Evolutionary conservation across 2,797 vertebrate genomes (phyloP).

Genomic region (Sebastes taczanowskii): DNA sequence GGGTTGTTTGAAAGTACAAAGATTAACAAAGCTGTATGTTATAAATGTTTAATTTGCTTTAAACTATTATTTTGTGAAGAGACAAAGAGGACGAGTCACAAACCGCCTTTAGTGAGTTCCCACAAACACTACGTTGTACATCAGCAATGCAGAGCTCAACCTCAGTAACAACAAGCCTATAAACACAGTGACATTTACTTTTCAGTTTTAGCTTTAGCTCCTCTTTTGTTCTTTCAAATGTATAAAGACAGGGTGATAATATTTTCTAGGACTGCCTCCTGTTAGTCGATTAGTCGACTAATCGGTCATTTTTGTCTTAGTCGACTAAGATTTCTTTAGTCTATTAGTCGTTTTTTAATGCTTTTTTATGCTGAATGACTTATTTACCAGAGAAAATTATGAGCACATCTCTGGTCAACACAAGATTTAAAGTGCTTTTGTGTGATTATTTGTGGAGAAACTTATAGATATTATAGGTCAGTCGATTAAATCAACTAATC

Average conservation of each 20-base stretch:
- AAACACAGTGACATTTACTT: conserved; percentile 20
- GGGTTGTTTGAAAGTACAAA: conserved; percentile 28
- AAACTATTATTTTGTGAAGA: conserved; percentile 18
- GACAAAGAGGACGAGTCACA: background rate
- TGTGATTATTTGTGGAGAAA: background rate
- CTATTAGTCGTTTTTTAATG: background rate
- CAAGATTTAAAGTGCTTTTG: background rate
- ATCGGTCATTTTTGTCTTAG: background rate
- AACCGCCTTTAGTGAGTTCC: conserved; percentile 6
- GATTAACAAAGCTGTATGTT: conserved; percentile 39
- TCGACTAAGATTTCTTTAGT: background rate
- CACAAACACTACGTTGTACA: conserved; percentile 6
- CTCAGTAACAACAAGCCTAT: conserved; percentile 26
- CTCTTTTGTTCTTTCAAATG: background rate
- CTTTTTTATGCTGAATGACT: background rate
- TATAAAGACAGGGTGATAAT: background rate
- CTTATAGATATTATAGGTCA: background rate
- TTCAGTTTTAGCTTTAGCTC: conserved; percentile 19
- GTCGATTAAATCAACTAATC: background rate
- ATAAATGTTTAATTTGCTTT: conserved; percentile 19
- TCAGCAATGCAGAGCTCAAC: conserved; percentile 16
- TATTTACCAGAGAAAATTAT: background rate
- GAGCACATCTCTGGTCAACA: background rate
- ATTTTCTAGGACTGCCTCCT: background rate
- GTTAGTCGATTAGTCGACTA: background rate